Evolutionary conservation across 2,888 invertebrate genomes (phyloP).

Genomic region (Automeris io): DNA sequence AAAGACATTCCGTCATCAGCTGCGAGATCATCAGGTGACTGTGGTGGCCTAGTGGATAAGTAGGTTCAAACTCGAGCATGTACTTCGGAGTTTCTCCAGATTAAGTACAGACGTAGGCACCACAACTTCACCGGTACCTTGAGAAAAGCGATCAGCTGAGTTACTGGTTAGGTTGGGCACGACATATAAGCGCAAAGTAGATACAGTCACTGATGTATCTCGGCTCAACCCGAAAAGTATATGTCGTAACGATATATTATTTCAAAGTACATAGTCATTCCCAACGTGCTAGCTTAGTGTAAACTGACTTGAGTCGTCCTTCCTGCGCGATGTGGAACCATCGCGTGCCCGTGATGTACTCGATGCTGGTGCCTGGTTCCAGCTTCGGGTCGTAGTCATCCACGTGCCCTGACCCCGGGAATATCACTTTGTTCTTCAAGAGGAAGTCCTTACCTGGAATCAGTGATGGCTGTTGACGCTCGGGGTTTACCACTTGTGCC

Average conservation of each 20-base stretch:
- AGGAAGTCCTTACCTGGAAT: constrained; percentile 25
- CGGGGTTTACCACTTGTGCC: background rate
- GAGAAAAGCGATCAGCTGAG: too few relatives aligned
- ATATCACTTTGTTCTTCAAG: constrained; percentile 23
- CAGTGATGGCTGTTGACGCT: background rate
- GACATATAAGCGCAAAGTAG: too few relatives aligned
- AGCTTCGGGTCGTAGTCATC: constrained; percentile 77
- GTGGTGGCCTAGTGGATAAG: too few relatives aligned
- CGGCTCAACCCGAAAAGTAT: too few relatives aligned
- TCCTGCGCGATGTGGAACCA: constrained; percentile 58
- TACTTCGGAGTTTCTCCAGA: background rate
- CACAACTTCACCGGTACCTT: too few relatives aligned
- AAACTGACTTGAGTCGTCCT: constrained; percentile 31
- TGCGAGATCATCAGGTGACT: too few relatives aligned
- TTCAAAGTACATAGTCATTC: background rate
- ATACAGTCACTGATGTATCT: too few relatives aligned
- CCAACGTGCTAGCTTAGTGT: background rate
- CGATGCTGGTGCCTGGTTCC: constrained; percentile 76
- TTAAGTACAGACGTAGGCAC: too few relatives aligned
- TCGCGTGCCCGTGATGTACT: constrained; percentile 77
- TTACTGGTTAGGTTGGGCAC: too few relatives aligned
- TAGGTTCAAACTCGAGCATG: too few relatives aligned
- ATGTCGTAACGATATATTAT: background rate
- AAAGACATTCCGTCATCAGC: too few relatives aligned
- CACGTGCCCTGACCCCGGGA: constrained; percentile 45